A percentile compares a stretch with the other conserved stretches of the same genome.
These are phyloP conservation scores for Dinocampus coccinellae DNA, from an alignment of 2,888 invertebrate genomes.

Conservation along the genomic window DNA sequence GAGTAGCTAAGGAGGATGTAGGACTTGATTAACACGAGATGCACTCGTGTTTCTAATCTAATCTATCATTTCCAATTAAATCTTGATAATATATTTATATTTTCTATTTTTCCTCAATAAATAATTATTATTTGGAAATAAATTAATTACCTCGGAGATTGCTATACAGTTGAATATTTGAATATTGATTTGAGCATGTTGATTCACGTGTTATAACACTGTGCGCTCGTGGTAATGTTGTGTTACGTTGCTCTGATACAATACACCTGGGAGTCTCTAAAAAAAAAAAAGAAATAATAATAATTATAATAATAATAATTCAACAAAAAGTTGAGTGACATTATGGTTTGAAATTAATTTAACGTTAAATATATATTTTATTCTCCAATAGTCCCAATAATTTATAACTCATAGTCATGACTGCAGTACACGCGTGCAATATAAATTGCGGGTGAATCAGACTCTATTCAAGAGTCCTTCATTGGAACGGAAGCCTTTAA, in stretches of 20 bases:
- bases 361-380: not conserved
- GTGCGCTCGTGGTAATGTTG: slow-evolving; percentile 36
- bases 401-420: not conserved
- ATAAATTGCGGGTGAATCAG: slow-evolving; percentile 13
- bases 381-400: no score
- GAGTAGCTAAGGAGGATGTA: not conserved
- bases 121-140: slow-evolving; percentile 2
- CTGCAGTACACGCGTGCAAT: not conserved
- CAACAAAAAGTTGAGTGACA: no score
- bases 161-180: slow-evolving; percentile 60
- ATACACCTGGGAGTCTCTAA: slow-evolving; percentile 54
- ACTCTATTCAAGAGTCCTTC: no score
- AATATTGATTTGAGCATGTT: slow-evolving; percentile 56
- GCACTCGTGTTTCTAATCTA: not conserved
- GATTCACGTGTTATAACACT: slow-evolving; percentile 39
- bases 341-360: no score
- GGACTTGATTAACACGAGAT: not conserved
- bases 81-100: not conserved
- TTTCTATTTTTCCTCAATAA: not conserved
- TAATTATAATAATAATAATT: not conserved
- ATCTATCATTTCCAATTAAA: not conserved
- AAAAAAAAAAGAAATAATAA: not conserved
- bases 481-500: slow-evolving; percentile 44
- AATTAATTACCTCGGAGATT: slow-evolving; percentile 58
- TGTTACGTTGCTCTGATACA: slow-evolving; percentile 35